phyloP scores from a whole-genome alignment of 2,797 vertebrate species.

The Megalops cyprinoides region DNA sequence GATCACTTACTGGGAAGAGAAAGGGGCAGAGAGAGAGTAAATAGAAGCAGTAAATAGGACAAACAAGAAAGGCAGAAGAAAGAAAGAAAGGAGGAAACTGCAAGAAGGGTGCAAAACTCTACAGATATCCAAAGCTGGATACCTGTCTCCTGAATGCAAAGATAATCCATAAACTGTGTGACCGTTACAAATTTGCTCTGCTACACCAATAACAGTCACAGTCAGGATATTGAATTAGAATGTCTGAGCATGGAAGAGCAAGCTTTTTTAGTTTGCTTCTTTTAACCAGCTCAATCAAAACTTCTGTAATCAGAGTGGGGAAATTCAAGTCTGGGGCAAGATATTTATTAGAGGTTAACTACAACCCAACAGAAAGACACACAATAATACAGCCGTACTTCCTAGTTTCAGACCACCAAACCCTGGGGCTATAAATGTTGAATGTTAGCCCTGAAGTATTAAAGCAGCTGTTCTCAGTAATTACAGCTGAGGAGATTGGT shows the following conservation, averaged over 20 bases:
- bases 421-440: slow-evolving; percentile 62
- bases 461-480: slow-evolving; percentile 46
- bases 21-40: slow-evolving; percentile 7
- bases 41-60: slow-evolving; percentile 18
- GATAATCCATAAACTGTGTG: slow-evolving; percentile 48
- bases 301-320: no score
- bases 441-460: slow-evolving; percentile 59
- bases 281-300: not conserved
- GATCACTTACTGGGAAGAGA: slow-evolving; percentile 19
- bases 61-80: slow-evolving; percentile 21
- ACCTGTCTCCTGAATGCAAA: slow-evolving; percentile 39
- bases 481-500: slow-evolving; percentile 48
- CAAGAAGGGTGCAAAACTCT: slow-evolving; percentile 23
- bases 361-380: slow-evolving; percentile 4
- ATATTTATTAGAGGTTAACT: no score
- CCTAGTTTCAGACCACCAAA: slow-evolving; percentile 28
- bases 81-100: slow-evolving; percentile 28
- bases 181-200: slow-evolving; percentile 30
- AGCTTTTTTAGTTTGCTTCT: not conserved
- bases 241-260: not conserved
- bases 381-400: slow-evolving; percentile 6
- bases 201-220: slow-evolving; percentile 18
- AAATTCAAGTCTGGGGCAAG: not conserved
- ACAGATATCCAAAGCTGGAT: slow-evolving; percentile 34
- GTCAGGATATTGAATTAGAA: slow-evolving; percentile 16